Evolutionary conservation across 2,888 invertebrate species (phyloP).

Genomic region (Agrochola litura): DNA sequence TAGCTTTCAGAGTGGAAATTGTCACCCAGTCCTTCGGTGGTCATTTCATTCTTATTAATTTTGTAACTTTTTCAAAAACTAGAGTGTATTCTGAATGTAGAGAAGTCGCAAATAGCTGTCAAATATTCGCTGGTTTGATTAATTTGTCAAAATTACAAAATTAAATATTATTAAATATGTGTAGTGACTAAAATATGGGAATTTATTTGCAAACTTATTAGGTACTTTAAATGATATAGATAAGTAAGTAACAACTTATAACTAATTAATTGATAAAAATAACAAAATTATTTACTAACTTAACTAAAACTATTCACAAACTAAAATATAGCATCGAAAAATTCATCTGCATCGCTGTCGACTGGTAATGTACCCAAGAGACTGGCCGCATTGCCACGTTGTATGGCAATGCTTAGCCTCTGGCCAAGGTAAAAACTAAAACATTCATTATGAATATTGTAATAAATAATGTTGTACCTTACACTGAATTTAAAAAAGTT

Average conservation of each 20-base stretch:
- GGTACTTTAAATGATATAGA: too few species aligned
- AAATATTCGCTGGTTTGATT: neutral
- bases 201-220: neutral
- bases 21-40: too few species aligned
- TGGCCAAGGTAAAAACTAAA: neutral
- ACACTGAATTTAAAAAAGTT: too few species aligned
- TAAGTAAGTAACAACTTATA: too few species aligned
- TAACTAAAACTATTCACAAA: too few species aligned
- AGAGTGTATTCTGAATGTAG: neutral
- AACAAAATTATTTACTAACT: too few species aligned
- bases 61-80: neutral
- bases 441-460: neutral
- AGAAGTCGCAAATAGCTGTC: neutral
- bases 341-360: too few species aligned
- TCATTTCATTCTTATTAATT: neutral
- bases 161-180: neutral
- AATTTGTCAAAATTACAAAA: neutral
- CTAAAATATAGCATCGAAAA: too few species aligned
- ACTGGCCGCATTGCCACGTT: too few species aligned
- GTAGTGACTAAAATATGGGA: neutral
- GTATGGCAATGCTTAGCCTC: too few species aligned
- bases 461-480: neutral
- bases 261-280: too few species aligned
- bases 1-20: neutral
- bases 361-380: too few species aligned